Conservation (phyloP, 1,140 invertebrate species). For the Lordiphosa collinella region DNA sequence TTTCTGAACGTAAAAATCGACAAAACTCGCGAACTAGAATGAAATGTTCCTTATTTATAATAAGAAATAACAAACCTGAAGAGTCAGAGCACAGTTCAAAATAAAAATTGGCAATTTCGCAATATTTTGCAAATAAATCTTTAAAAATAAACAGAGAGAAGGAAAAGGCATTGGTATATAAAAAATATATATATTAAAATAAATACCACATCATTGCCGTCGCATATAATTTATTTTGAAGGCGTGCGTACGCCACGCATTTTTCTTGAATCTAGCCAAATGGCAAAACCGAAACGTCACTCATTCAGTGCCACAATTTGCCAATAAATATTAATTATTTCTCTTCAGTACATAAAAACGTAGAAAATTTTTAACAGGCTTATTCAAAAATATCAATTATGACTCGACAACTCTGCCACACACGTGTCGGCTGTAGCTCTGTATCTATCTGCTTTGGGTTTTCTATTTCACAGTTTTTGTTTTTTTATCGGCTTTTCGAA, state of each 20-base stretch:
- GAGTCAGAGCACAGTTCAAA: too few relatives aligned
- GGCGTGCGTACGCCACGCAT: slow-evolving; percentile 68
- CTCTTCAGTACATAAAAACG: slow-evolving; percentile 21
- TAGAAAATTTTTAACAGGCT: slow-evolving; percentile 23
- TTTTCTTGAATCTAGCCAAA: slow-evolving; percentile 36
- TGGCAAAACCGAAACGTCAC: slow-evolving; percentile 26
- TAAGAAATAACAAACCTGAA: too few relatives aligned
- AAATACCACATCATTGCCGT: slow-evolving; percentile 36
- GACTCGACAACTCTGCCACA: slow-evolving; percentile 59
- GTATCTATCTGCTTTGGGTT: slow-evolving; percentile 23
- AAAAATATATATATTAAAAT: too few relatives aligned
- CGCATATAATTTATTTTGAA: slow-evolving; percentile 67
- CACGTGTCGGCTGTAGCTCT: slow-evolving; percentile 37
- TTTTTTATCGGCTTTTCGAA: too few relatives aligned
- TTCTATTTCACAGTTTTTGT: slow-evolving; percentile 36
- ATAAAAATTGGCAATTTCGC: too few relatives aligned
- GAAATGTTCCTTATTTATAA: too few relatives aligned
- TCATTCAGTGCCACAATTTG: slow-evolving; percentile 37
- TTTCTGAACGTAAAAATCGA: too few relatives aligned
- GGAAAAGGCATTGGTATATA: background rate
- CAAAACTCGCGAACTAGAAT: too few relatives aligned
- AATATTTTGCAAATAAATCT: too few relatives aligned
- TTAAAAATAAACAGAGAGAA: slow-evolving; percentile 9
- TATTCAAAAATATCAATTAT: slow-evolving; percentile 68
- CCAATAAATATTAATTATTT: slow-evolving; percentile 40